Conservation (phyloP, 2,797 vertebrate genomes). For the Enteromius radiatus region DNA sequence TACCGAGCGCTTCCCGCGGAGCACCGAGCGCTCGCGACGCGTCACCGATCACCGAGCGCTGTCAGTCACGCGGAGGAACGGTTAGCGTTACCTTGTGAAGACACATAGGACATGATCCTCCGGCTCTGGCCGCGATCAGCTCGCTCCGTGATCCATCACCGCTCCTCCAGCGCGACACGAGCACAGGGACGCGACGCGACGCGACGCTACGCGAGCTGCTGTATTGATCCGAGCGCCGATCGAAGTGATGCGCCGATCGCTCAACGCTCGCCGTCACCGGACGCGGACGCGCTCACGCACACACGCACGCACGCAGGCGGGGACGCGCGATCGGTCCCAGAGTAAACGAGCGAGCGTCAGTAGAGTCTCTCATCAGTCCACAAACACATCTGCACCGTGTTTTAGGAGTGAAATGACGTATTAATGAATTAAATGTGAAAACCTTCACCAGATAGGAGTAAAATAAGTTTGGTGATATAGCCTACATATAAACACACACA, state of each 20-base stretch:
- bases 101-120: conserved; percentile 66
- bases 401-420: no score
- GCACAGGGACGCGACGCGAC: not conserved
- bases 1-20: not conserved
- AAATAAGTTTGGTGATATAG: no score
- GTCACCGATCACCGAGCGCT: not conserved
- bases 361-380: no score
- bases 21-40: not conserved
- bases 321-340: conserved; percentile 9
- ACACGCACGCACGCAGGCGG: conserved; percentile 12
- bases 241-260: conserved; percentile 24
- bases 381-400: no score
- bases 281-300: conserved; percentile 29
- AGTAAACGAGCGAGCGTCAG: no score
- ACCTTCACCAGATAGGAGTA: no score
- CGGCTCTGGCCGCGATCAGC: conserved; percentile 57
- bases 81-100: conserved; percentile 59
- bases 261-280: not conserved
- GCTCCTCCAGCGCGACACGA: conserved; percentile 38
- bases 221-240: conserved; percentile 10
- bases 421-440: no score
- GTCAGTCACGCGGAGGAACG: not conserved
- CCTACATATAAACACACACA: no score
- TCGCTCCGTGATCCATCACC: conserved; percentile 41
- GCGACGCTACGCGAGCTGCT: not conserved